Base-by-base conservation (phyloP, 2,113 vertebrate genomes). In the Triplophysa tibetana region DNA sequence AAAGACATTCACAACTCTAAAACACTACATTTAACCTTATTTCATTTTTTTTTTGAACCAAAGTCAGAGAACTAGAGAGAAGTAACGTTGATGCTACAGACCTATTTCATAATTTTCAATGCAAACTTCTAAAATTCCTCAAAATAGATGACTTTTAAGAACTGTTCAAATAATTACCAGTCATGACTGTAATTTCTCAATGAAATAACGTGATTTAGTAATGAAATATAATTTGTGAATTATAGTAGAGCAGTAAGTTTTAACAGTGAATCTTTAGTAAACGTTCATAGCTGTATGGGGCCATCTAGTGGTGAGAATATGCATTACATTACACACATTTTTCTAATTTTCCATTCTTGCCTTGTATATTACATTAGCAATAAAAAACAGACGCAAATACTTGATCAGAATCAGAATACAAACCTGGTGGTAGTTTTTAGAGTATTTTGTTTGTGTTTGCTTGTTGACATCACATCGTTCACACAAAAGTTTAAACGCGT, bases 1-100 rank as follows among this genome's bases (percentile, higher is more conserved):
- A 88, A 92, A 90, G 54, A 19, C 19, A 24, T 26, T 17, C 26
- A 79, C 0, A 74, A 38, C 45, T 56, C 19, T 24, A 45, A 1
- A 11, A 33, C 29, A 3, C 16, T 38, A 8, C 33, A 7, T 38
- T 38, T 38, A 5, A 38, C 33, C 33, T 10, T 12, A 16, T 48
- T 23, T 50, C 2, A 3, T 50, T 50, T 13, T 50, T 16, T 54
- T 19, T 6, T 54, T 19, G 16, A 54, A 19, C 52, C 16, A 54
- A 54, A 54, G 45, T 14, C 45, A 12, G 9, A 50, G 10, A 50
- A 4, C 45, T 50, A 50, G 8, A 52, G 14, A 52, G 48, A 23
- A 17, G 14, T 52, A 17, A 52, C 50, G 17, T 5, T 4, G 50
- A 52, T 16, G 16, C 14, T 19, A 52, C 17, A 4, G 45, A 12